Evolutionary conservation across 2,113 vertebrate genomes (phyloP), one percentile per base, ranked within the genome.

Genomic region (Chinchilla lanigera): DNA sequence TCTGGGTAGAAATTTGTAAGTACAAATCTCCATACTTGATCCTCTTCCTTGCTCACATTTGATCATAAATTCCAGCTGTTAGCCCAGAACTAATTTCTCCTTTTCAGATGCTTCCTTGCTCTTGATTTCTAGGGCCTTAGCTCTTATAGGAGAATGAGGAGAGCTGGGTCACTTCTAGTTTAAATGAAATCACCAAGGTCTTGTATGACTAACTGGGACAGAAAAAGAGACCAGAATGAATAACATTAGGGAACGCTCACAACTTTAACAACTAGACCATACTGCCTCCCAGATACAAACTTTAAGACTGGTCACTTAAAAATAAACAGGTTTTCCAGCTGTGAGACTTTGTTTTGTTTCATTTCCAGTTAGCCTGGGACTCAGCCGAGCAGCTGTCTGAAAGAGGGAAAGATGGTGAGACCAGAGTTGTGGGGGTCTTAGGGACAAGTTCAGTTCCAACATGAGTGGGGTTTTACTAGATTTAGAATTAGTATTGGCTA

Each of bases 271-370:
- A 77, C 90, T 93, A 93, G 67, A 94, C 63, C 47, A 82, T n/a
- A 82, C 63, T 97, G 97, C 94, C 91, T 97, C 63, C 89, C 89
- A 95, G 88, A 95, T 90, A 86, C 65, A 89, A 86, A 47, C 93
- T 88, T 97, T 95, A 96, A 96, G 90, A 65, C 65, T 44, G 67
- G 67, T 86, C 89, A 90, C 35, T 92, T 93, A 93, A 95, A 95
- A 96, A 75, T 86, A 83, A 97, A 54, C 47, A 90, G 71, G 28
- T 87, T 97, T 97, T 94, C 63, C 16, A 50, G 61, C 73, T 82
- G 24, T 69, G 88, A 88, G 84, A 47, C 33, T 94, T 73, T 28
- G 65, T 7, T 80, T 94, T 86, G 56, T 87, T 95, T 97, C 81
- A 63, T 89, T 96, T 86, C 88, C 87, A 93, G 47, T 97, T 90